Percentiles rank a stretch among this genome's conserved stretches.
Conservation (phyloP, 2,797 vertebrate species). For the Anisognathus igniventris region DNA sequence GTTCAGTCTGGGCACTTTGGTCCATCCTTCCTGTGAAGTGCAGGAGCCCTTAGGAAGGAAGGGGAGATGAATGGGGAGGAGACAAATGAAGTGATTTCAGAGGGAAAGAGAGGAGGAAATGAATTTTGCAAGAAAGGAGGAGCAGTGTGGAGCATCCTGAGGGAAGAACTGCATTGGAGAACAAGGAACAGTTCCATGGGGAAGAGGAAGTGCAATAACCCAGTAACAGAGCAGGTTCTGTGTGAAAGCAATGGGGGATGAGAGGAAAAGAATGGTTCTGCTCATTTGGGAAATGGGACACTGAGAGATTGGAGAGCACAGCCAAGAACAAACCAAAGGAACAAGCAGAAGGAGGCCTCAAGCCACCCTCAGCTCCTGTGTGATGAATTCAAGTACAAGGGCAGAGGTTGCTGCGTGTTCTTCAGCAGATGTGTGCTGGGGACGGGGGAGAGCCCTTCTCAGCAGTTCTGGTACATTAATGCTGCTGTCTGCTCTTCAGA, state of each 20-base stretch:
- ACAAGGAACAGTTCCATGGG: neutral
- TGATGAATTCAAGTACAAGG: neutral
- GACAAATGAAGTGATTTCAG: neutral
- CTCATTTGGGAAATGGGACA: neutral
- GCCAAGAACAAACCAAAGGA: neutral
- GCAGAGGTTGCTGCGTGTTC: neutral
- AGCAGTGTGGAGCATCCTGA: neutral
- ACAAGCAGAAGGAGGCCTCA: neutral
- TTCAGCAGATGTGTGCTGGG: neutral
- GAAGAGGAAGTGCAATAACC: neutral
- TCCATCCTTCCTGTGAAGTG: neutral
- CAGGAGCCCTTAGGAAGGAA: neutral
- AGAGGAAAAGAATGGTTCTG: neutral
- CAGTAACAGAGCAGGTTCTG: neutral
- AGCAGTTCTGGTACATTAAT: neutral
- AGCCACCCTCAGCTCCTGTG: neutral
- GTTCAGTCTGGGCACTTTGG: fast-evolving
- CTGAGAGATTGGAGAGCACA: neutral
- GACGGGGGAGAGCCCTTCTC: neutral
- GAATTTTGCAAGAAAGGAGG: neutral
- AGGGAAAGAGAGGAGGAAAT: neutral
- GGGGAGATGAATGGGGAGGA: neutral
- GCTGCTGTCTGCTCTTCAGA: neutral
- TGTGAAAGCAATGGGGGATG: neutral
- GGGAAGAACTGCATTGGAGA: neutral